phyloP scores from a whole-genome alignment of 2,113 vertebrate genomes.

The Spermophilus dauricus region DNA sequence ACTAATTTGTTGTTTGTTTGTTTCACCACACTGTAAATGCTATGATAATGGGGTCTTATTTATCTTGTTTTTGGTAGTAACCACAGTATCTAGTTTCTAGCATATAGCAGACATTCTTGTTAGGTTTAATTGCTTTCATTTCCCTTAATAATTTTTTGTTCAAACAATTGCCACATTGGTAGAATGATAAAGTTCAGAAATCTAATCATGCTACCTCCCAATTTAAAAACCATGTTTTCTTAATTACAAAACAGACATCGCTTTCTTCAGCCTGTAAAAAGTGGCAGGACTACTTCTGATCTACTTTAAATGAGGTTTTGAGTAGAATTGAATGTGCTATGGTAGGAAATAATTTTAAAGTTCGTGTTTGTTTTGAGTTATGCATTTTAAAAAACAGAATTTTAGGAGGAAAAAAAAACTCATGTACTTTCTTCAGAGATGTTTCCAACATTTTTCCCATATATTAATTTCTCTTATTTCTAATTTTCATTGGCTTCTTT shows the following conservation, averaged over 20 bases:
- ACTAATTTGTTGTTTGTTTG: not conserved
- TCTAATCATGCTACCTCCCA: not conserved
- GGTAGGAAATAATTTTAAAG: not conserved
- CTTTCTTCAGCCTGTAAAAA: not conserved
- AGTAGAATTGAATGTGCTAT: not conserved
- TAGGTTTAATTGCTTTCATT: not conserved
- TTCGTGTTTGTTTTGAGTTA: not conserved
- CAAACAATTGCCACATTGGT: too few relatives aligned
- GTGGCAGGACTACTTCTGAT: not conserved
- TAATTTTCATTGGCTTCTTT: not conserved
- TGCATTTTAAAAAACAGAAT: not conserved
- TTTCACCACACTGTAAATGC: not conserved
- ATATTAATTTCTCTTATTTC: not conserved
- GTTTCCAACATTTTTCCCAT: not conserved
- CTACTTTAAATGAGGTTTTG: constrained; percentile 24
- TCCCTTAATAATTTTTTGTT: not conserved
- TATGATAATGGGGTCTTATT: not conserved
- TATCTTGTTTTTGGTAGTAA: not conserved
- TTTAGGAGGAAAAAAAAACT: not conserved
- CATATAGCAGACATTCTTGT: not conserved
- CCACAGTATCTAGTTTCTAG: not conserved
- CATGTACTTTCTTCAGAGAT: not conserved
- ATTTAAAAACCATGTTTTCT: constrained; percentile 16
- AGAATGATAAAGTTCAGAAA: not conserved
- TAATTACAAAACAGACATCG: not conserved